phyloP scores from a whole-genome alignment of 2,888 invertebrate species.

The Tanytarsus gracilentus region DNA sequence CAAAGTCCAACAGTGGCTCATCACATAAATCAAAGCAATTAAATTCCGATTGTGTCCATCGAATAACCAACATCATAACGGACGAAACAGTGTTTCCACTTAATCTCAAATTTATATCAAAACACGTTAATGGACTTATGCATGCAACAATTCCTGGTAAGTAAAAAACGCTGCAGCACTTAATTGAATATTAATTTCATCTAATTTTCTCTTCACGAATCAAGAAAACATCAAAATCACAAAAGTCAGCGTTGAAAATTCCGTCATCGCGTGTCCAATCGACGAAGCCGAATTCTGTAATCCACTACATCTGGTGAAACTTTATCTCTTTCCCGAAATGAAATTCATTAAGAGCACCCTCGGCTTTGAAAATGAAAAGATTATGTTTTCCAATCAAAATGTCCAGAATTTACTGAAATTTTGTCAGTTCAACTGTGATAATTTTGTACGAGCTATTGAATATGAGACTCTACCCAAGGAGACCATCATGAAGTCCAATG shows the following conservation, averaged over 20 bases:
- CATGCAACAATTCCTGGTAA: conserved; percentile 26
- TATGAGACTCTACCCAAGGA: conserved; percentile 39
- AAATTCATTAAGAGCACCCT: conserved; percentile 39
- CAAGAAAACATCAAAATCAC: conserved; percentile 40
- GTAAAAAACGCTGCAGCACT: not conserved
- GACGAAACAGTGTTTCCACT: conserved; percentile 38
- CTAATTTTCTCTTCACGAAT: conserved; percentile 35
- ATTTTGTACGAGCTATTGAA: conserved; percentile 39
- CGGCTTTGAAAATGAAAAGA: conserved; percentile 42
- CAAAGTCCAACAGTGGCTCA: conserved; percentile 34
- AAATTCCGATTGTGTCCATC: conserved; percentile 43
- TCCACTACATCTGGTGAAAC: conserved; percentile 45
- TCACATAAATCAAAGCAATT: conserved; percentile 35
- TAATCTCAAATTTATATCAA: conserved; percentile 39
- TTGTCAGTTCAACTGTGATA: conserved; percentile 43
- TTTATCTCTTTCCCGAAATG: conserved; percentile 44
- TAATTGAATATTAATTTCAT: not conserved
- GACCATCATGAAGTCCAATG: conserved; percentile 36
- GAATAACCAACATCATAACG: conserved; percentile 38
- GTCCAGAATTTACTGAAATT: conserved; percentile 43
- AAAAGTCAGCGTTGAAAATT: conserved; percentile 39
- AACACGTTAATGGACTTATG: conserved; percentile 30
- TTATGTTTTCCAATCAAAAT: conserved; percentile 43
- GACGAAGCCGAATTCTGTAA: conserved; percentile 45
- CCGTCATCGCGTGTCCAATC: conserved; percentile 47